Percentiles rank a stretch among this genome's conserved stretches.
Evolutionary conservation across 2,888 invertebrate genomes (phyloP).

Genomic region (Mystacides longicornis): DNA sequence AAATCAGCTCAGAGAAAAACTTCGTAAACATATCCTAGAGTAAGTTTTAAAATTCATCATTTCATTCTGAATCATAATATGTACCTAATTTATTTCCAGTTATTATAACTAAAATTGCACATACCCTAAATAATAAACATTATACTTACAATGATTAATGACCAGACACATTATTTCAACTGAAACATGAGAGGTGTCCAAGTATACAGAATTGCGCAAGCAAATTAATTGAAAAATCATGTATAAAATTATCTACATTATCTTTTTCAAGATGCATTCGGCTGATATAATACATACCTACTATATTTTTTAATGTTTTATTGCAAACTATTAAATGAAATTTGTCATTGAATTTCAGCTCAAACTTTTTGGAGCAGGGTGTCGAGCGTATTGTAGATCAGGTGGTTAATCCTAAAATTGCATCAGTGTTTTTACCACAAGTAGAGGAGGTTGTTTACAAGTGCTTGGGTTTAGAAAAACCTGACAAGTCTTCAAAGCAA

Average conservation of each 20-base stretch:
- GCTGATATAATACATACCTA: no score
- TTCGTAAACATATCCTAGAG: constrained; percentile 84
- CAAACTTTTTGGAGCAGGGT: constrained; percentile 82
- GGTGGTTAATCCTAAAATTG: constrained; percentile 89
- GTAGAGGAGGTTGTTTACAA: constrained; percentile 87
- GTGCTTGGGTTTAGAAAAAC: constrained; percentile 73
- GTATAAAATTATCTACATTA: no score
- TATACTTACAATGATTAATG: no score
- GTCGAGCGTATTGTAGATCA: constrained; percentile 94
- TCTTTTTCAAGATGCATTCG: no score
- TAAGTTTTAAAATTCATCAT: constrained; percentile 38
- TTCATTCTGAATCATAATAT: no score
- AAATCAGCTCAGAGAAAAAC: constrained; percentile 81
- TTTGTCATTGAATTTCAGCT: constrained; percentile 47
- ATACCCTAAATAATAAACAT: no score
- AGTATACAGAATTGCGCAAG: no score
- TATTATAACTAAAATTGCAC: no score
- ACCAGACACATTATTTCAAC: no score
- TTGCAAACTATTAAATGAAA: not conserved
- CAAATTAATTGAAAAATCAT: no score
- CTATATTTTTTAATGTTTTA: not conserved
- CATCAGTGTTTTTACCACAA: constrained; percentile 79
- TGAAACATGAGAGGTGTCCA: no score
- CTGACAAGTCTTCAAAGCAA: constrained; percentile 39
- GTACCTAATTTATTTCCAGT: no score